These are phyloP conservation scores for Lepidochrysops patricia DNA, from an alignment of 2,888 invertebrate genomes.

Conservation along the genomic window DNA sequence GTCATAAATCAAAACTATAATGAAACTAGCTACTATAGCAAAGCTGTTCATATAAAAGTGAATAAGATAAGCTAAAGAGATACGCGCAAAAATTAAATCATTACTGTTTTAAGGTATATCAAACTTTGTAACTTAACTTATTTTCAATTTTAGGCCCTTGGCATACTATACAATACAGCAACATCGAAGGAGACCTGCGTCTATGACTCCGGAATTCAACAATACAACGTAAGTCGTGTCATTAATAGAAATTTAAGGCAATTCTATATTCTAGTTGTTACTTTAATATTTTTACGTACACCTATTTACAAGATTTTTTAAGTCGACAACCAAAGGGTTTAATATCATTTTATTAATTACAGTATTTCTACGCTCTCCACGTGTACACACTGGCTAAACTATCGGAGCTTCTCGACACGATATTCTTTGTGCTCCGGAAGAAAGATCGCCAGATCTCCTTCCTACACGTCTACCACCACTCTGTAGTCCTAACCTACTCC, in stretches of 20 bases:
- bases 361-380: constrained; percentile 1
- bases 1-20: too few species aligned
- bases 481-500: constrained; percentile 79
- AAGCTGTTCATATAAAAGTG: too few species aligned
- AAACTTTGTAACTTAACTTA: neutral
- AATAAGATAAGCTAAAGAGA: too few species aligned
- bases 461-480: constrained; percentile 90
- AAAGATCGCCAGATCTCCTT: constrained; percentile 2
- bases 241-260: too few species aligned
- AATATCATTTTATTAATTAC: neutral
- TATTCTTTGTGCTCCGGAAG: constrained; percentile 7
- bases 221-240: neutral
- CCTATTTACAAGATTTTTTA: too few species aligned
- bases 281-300: too few species aligned
- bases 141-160: neutral
- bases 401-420: neutral
- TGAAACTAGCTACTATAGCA: neutral
- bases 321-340: too few species aligned
- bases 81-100: too few species aligned
- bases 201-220: neutral
- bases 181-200: neutral
- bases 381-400: neutral
- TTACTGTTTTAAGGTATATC: too few species aligned
- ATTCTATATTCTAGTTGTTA: too few species aligned
- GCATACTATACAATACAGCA: neutral